Conservation (phyloP, 2,888 invertebrate species). For the Julus scanicus region DNA sequence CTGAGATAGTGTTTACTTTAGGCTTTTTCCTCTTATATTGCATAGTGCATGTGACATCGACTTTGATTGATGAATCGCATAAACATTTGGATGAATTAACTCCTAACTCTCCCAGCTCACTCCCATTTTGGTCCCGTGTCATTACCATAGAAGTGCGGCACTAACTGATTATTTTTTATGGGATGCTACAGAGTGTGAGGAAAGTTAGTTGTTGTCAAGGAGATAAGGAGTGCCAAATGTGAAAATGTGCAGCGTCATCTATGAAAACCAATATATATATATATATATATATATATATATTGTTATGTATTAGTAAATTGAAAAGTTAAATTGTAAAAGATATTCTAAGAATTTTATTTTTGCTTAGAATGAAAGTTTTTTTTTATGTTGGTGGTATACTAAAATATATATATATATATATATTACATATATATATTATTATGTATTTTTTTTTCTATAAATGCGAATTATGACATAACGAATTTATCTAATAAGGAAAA, state of each 20-base stretch:
- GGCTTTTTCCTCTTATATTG: not conserved
- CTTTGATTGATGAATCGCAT: slow-evolving; percentile 39
- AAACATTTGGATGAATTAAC: slow-evolving; percentile 42
- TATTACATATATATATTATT: too few species aligned
- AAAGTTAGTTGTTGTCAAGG: not conserved
- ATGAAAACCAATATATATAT: too few species aligned
- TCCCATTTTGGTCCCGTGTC: not conserved
- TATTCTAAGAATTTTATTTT: too few species aligned
- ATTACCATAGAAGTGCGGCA: slow-evolving; percentile 16
- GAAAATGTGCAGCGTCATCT: not conserved
- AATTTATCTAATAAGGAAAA: too few species aligned
- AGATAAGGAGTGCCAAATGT: slow-evolving; percentile 11
- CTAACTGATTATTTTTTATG: slow-evolving; percentile 39
- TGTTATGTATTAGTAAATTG: too few species aligned
- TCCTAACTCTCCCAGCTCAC: not conserved
- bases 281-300: too few species aligned
- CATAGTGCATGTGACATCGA: slow-evolving; percentile 34
- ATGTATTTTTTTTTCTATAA: too few species aligned
- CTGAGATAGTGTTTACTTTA: slow-evolving; percentile 8
- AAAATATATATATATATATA: too few species aligned
- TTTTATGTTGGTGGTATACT: too few species aligned
- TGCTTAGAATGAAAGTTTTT: too few species aligned
- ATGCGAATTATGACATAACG: too few species aligned
- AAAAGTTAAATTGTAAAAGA: too few species aligned
- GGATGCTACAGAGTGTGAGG: slow-evolving; percentile 10